Conservation (phyloP, 92 coral and sea anemone species). For the Muricea muricata region DNA sequence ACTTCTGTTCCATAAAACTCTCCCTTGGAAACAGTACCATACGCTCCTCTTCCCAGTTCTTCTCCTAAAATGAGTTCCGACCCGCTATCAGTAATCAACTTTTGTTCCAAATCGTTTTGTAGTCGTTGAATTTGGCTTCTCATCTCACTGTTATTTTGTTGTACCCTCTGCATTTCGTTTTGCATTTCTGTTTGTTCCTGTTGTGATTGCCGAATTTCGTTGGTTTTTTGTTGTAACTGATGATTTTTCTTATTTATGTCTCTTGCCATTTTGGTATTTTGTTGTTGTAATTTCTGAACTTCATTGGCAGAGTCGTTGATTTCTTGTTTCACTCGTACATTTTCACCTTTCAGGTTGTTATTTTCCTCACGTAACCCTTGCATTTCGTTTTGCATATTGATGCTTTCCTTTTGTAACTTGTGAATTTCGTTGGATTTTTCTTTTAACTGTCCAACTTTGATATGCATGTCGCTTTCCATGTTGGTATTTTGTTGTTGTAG, state of each 20-base stretch:
- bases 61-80: not conserved
- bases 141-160: not conserved
- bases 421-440: too few species aligned
- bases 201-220: not conserved
- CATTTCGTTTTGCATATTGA: not conserved
- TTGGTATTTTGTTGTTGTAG: not conserved
- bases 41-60: not conserved
- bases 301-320: not conserved
- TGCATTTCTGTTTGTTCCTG: not conserved
- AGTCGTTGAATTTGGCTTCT: not conserved
- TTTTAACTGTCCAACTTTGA: not conserved
- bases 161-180: constrained; percentile 33
- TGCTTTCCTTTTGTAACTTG: too few species aligned
- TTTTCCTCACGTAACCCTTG: not conserved
- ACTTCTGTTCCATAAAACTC: not conserved
- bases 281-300: not conserved
- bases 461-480: not conserved
- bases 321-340: not conserved
- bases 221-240: not conserved
- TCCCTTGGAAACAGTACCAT: not conserved
- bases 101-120: not conserved
- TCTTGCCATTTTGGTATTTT: not conserved
- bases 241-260: not conserved
- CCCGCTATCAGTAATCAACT: not conserved
- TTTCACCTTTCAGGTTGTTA: not conserved